Percentiles rank a stretch among this genome's conserved stretches.
These are phyloP conservation scores for Riparia riparia DNA, from an alignment of 2,113 vertebrate genomes.

Conservation along the genomic window DNA sequence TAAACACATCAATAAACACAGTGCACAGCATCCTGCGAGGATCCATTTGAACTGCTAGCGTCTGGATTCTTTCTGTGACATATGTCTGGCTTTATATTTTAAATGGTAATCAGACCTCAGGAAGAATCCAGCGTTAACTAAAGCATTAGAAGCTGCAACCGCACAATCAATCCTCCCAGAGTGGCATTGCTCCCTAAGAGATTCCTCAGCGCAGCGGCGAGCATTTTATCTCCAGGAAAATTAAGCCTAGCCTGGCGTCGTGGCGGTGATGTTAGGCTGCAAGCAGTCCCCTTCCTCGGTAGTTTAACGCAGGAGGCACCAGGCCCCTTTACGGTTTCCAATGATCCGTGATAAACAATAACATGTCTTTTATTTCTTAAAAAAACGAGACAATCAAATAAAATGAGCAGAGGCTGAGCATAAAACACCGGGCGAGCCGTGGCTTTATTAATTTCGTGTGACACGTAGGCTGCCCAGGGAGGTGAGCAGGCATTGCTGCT, in stretches of 20 bases:
- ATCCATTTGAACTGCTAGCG: slow-evolving; percentile 34
- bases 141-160: slow-evolving; percentile 33
- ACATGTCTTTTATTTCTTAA: slow-evolving; percentile 41
- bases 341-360: slow-evolving; percentile 61
- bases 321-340: slow-evolving; percentile 48
- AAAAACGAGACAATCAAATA: slow-evolving; percentile 44
- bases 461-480: neutral
- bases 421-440: slow-evolving; percentile 21
- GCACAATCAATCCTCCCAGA: slow-evolving; percentile 45
- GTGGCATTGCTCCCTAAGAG: slow-evolving; percentile 36
- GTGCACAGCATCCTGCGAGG: neutral
- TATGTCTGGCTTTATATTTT: slow-evolving; percentile 45
- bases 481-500: neutral
- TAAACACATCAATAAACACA: slow-evolving; percentile 56
- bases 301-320: slow-evolving; percentile 33
- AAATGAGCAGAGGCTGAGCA: slow-evolving; percentile 23
- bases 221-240: slow-evolving; percentile 58
- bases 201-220: slow-evolving; percentile 19
- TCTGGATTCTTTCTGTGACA: slow-evolving; percentile 56
- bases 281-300: neutral
- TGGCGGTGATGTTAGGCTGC: neutral
- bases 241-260: slow-evolving; percentile 41
- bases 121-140: slow-evolving; percentile 56
- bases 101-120: slow-evolving; percentile 32
- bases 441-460: slow-evolving; percentile 59